phyloP scores from a whole-genome alignment of 2,888 invertebrate genomes.

The Epinotia brunnichana region DNA sequence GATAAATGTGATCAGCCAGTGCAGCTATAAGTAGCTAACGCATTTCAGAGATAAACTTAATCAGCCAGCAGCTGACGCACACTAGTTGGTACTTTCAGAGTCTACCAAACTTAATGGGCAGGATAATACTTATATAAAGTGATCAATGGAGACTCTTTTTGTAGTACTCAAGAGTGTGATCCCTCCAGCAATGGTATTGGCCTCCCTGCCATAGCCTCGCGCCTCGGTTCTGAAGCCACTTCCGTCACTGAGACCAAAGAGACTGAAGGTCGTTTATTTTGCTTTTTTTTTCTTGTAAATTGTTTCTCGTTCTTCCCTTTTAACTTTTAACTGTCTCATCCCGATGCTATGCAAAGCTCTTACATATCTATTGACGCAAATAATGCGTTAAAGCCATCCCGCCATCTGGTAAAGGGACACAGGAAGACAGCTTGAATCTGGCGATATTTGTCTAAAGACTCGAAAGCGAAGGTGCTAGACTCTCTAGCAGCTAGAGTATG shows the following conservation, averaged over 20 bases:
- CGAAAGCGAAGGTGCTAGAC: too few relatives aligned
- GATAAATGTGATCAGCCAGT: too few relatives aligned
- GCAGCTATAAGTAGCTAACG: too few relatives aligned
- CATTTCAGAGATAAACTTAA: too few relatives aligned
- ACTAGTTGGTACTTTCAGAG: too few relatives aligned
- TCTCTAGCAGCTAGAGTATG: too few relatives aligned
- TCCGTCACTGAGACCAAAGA: not conserved
- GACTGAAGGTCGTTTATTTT: constrained; percentile 4
- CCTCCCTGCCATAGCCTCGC: not conserved
- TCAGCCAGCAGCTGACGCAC: too few relatives aligned
- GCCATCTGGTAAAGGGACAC: too few relatives aligned
- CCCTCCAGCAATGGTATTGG: not conserved
- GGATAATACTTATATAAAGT: not conserved
- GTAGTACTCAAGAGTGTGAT: constrained; percentile 10
- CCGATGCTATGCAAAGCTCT: not conserved
- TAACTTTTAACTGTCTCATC: not conserved
- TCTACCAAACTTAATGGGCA: too few relatives aligned
- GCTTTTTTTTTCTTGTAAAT: constrained; percentile 54
- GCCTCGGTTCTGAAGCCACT: constrained; percentile 6
- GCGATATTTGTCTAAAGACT: too few relatives aligned
- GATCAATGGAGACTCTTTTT: not conserved
- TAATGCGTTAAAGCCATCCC: not conserved
- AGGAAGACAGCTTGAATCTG: too few relatives aligned
- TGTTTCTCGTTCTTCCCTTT: not conserved
- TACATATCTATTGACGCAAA: not conserved